Conservation (phyloP, 2,888 invertebrate species). For the Mythimna lalbum region DNA sequence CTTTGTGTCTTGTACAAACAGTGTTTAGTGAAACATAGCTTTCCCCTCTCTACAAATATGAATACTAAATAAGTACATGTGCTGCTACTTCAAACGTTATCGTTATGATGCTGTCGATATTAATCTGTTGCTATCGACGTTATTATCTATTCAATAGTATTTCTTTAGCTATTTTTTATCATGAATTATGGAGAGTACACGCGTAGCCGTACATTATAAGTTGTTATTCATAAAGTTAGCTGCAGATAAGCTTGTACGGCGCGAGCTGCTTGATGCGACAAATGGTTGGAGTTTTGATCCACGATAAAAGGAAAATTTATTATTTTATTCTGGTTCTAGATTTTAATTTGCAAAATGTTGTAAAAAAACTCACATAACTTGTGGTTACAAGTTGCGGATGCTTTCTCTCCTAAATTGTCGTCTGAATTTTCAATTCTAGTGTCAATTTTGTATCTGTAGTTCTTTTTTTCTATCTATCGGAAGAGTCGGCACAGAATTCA, state of each 20-base stretch:
- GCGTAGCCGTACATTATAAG: constrained; percentile 51
- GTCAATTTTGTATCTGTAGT: constrained; percentile 26
- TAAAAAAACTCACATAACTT: neutral
- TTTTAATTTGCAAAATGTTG: neutral
- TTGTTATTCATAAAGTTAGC: constrained; percentile 62
- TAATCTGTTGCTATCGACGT: constrained; percentile 63
- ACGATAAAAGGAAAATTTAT: constrained; percentile 10
- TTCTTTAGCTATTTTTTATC: constrained; percentile 64
- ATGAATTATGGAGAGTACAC: constrained; percentile 56
- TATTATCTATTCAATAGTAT: constrained; percentile 68
- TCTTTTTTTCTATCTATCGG: constrained; percentile 42
- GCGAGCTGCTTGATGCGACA: constrained; percentile 28
- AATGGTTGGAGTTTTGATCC: constrained; percentile 15
- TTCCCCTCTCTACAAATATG: constrained; percentile 5
- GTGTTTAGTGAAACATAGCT: constrained; percentile 1
- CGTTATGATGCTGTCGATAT: constrained; percentile 60
- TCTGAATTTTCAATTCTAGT: constrained; percentile 33
- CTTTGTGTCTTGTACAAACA: constrained; percentile 21
- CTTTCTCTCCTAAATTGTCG: constrained; percentile 4
- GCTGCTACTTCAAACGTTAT: constrained; percentile 50
- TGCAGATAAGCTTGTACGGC: constrained; percentile 41
- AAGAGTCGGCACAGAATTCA: constrained; percentile 58
- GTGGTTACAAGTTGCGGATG: neutral
- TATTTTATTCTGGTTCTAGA: constrained; percentile 1
- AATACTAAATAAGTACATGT: constrained; percentile 18